phyloP scores from a whole-genome alignment of 1,140 invertebrate genomes.

The Heliconius melpomene region DNA sequence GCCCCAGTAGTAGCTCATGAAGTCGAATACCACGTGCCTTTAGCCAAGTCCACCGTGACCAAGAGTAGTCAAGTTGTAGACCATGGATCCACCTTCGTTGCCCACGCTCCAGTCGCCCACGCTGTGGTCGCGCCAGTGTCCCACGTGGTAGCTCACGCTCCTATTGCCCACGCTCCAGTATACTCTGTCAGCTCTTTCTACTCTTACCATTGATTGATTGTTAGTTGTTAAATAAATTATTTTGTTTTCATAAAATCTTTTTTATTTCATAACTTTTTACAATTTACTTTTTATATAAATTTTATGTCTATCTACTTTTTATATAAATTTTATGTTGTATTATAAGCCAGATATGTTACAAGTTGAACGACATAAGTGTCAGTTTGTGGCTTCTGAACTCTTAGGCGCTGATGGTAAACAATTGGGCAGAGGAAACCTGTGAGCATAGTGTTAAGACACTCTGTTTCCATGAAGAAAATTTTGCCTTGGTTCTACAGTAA shows the following conservation, averaged over 20 bases:
- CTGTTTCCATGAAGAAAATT: no score
- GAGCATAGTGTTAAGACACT: no score
- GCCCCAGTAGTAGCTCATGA: constrained; percentile 50
- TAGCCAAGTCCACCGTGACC: constrained; percentile 59
- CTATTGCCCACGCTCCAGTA: constrained; percentile 49
- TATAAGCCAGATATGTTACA: no score
- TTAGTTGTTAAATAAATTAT: constrained; percentile 23
- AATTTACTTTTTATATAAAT: not conserved
- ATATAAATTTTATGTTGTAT: no score
- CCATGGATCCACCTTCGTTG: constrained; percentile 56
- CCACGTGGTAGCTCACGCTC: constrained; percentile 38
- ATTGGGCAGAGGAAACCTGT: no score
- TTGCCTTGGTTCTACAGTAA: no score
- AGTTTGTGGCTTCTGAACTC: no score
- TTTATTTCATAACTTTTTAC: not conserved
- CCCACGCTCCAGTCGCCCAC: constrained; percentile 59
- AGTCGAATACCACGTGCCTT: constrained; percentile 48
- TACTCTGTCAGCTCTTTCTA: constrained; percentile 44
- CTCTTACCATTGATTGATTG: constrained; percentile 34
- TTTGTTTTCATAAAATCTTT: not conserved
- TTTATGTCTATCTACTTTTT: no score
- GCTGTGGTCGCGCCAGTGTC: constrained; percentile 47
- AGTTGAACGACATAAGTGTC: no score
- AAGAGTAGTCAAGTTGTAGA: constrained; percentile 66
- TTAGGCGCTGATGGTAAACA: no score